These are phyloP conservation scores for Hippoglossus hippoglossus DNA, from an alignment of 2,797 vertebrate genomes.

Conservation along the genomic window DNA sequence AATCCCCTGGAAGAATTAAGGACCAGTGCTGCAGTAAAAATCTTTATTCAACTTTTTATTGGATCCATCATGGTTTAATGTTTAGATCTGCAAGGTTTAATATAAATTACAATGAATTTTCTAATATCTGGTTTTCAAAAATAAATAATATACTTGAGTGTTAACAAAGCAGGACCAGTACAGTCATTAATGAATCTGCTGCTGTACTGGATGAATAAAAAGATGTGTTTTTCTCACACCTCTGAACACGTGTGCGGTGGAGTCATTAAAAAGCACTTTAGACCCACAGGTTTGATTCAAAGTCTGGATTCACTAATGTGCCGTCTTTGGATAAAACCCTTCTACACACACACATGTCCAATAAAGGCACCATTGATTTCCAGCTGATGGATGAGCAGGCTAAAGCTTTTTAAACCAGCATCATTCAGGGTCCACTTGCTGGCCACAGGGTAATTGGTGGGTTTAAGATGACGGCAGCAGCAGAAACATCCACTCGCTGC, in stretches of 20 bases:
- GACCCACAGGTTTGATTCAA: background rate
- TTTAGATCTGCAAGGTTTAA: constrained; percentile 1
- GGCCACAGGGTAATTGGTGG: background rate
- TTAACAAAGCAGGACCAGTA: background rate
- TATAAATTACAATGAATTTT: background rate
- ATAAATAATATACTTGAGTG: background rate
- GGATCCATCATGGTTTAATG: background rate
- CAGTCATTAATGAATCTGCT: background rate
- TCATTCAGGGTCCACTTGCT: background rate
- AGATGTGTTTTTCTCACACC: background rate
- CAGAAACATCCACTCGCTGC: background rate
- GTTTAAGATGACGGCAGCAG: background rate
- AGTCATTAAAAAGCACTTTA: background rate
- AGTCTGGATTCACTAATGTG: background rate
- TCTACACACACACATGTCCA: background rate
- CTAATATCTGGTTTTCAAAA: background rate
- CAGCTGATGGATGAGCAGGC: constrained; percentile 22
- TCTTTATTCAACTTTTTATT: background rate
- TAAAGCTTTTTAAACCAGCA: background rate
- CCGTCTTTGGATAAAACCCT: background rate
- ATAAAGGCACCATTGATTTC: constrained; percentile 29
- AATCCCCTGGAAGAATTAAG: background rate
- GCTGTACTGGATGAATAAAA: background rate
- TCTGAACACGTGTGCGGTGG: background rate
- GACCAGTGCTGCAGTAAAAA: background rate